Conservation (phyloP, 2,113 vertebrate genomes). For the Taxidea taxus region DNA sequence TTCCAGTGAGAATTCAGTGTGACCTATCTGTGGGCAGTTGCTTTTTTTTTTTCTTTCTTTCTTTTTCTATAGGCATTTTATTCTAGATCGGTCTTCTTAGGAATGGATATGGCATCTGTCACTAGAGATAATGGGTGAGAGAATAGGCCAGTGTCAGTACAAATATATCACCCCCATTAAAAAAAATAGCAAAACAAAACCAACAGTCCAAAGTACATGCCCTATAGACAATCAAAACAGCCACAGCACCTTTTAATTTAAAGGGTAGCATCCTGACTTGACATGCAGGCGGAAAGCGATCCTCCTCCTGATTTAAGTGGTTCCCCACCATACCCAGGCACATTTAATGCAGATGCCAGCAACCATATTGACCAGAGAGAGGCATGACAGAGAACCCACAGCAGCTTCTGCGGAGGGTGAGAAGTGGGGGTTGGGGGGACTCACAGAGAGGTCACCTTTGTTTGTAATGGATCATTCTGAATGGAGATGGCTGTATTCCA, state of each 20-base stretch:
- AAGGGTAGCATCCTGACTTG: background rate
- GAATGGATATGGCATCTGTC: background rate
- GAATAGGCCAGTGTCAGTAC: background rate
- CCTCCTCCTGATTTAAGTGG: background rate
- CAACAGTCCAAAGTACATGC: background rate
- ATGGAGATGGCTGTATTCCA: background rate
- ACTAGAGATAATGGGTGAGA: background rate
- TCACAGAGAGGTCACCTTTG: background rate
- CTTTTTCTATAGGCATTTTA: background rate
- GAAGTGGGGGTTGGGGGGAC: background rate
- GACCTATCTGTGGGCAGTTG: background rate
- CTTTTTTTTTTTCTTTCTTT: background rate
- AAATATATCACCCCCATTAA: background rate
- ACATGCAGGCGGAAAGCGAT: background rate
- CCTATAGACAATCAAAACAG: rapidly evolving
- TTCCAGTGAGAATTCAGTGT: background rate
- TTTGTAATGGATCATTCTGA: background rate
- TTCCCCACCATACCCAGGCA: background rate
- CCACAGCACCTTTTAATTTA: background rate
- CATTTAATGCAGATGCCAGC: background rate
- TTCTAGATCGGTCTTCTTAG: background rate
- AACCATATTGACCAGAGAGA: background rate
- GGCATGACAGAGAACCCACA: no score
- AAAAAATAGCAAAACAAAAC: background rate
- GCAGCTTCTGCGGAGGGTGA: background rate